Evolutionary conservation across 1,140 invertebrate species (phyloP), one percentile per base, ranked within the genome.

Genomic region (Choristoneura fumiferana): DNA sequence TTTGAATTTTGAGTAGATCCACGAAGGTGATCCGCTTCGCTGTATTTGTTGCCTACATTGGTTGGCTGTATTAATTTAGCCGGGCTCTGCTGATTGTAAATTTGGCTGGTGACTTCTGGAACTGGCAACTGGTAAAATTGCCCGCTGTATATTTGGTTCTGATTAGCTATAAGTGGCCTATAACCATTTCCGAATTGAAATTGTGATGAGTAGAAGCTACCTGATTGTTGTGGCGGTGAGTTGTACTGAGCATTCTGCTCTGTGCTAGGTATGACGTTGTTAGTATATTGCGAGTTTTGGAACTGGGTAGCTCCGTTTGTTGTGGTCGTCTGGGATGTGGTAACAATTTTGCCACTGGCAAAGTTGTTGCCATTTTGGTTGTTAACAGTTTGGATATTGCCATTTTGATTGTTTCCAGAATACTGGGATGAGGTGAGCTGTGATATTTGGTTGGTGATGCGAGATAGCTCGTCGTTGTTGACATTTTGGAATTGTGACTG

Each of bases 91-190:
- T 62, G 58, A 55, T 88, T 88, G 60, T 83, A 84, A 57, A 84
- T 72, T 62, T 86, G 74, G 39, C 66, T 73, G 10, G 79, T 86
- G 4, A 88, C 83, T 35, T 81, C 76, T 45, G 83, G 83, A 22
- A 88, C 83, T 18, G 83, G 71, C 10, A 77, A 69, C 62, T 86
- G 73, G 52, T 88, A 88, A 39, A 88, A 57, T 66, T 88, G 85
- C 8, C 85, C 85, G 62, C 85, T 88, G 56, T 84, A 85, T 63
- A 85, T 62, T 36, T 80, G 71, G 14, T 76, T 75, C 54, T 65
- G 62, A 37, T 35, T 61, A 37, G 57, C 59, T 52, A 63, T 17
- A 57, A 60, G 68, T 49, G 60, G 49, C 40, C 39, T 54, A 18
- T 45, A 40, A 5, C 34, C 49, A 38, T 68, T 67, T 14, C 36